Conservation (phyloP, 2,888 invertebrate genomes). For the Yponomeuta evonymella region DNA sequence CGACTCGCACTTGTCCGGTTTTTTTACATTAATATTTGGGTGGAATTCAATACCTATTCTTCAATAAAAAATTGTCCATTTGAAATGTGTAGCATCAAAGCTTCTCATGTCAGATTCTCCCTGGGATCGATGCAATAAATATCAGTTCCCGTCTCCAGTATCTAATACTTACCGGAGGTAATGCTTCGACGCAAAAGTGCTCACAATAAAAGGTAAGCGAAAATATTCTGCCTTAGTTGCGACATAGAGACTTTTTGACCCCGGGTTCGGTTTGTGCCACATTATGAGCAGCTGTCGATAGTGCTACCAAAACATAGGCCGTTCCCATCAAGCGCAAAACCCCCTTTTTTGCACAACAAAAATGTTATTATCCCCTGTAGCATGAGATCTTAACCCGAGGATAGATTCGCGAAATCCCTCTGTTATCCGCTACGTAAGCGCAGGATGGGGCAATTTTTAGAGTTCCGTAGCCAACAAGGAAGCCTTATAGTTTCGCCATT, state of each 20-base stretch:
- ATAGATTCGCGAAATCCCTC: too few relatives aligned
- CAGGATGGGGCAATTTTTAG: too few relatives aligned
- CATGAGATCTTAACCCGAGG: too few relatives aligned
- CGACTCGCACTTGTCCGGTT: too few relatives aligned
- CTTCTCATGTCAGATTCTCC: neutral
- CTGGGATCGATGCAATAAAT: neutral
- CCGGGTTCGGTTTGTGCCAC: conserved; percentile 52
- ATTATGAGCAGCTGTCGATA: conserved; percentile 64
- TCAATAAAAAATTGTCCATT: neutral
- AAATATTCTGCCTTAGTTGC: conserved; percentile 24
- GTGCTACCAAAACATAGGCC: conserved; percentile 6
- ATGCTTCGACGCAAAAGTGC: conserved; percentile 6
- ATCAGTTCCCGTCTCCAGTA: neutral
- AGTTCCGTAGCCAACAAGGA: too few relatives aligned
- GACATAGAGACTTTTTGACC: conserved; percentile 39
- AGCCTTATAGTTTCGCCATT: too few relatives aligned
- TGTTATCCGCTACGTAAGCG: too few relatives aligned
- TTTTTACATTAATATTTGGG: too few relatives aligned
- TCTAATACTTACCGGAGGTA: neutral
- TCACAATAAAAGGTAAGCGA: conserved; percentile 7
- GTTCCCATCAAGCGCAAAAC: conserved; percentile 1
- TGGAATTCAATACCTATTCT: neutral
- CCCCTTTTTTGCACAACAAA: neutral
- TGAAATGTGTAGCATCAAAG: neutral
- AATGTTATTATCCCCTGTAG: too few relatives aligned